These are phyloP conservation scores for Hirtodrosophila histrioides DNA, from an alignment of 2,888 invertebrate species.

Conservation along the genomic window DNA sequence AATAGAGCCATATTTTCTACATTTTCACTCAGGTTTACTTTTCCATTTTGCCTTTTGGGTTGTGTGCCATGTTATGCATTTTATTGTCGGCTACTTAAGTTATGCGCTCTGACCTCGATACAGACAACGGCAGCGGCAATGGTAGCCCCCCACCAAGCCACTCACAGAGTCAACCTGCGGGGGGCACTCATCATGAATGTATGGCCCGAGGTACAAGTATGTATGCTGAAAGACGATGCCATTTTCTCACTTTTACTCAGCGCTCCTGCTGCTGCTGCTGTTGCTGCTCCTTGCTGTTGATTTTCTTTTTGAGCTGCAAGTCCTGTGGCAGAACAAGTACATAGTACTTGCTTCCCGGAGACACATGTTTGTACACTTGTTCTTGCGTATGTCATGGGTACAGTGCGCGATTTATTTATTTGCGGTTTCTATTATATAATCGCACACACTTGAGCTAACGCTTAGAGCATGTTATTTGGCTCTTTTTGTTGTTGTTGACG, in stretches of 20 bases:
- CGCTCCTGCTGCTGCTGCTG: slow-evolving; percentile 21
- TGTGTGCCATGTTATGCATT: slow-evolving; percentile 70
- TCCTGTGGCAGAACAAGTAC: slow-evolving; percentile 24
- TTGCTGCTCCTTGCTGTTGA: slow-evolving; percentile 15
- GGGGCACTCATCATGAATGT: slow-evolving; percentile 52
- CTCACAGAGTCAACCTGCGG: slow-evolving; percentile 4
- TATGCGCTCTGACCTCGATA: slow-evolving; percentile 77
- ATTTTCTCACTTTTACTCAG: slow-evolving; percentile 33
- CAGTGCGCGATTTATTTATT: slow-evolving; percentile 68
- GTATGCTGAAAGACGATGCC: slow-evolving; percentile 29
- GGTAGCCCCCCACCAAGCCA: background rate
- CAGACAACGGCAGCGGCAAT: slow-evolving; percentile 44
- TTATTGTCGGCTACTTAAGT: slow-evolving; percentile 81
- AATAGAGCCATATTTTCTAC: slow-evolving; percentile 72
- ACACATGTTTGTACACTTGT: slow-evolving; percentile 47
- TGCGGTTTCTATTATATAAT: slow-evolving; percentile 69
- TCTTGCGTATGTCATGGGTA: slow-evolving; percentile 39
- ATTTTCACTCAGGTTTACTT: slow-evolving; percentile 63
- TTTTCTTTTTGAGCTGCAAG: slow-evolving; percentile 36
- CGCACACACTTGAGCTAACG: slow-evolving; percentile 51
- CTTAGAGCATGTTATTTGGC: slow-evolving; percentile 42
- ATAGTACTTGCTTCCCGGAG: slow-evolving; percentile 39
- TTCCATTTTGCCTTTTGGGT: slow-evolving; percentile 37
- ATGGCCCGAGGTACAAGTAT: slow-evolving; percentile 39
- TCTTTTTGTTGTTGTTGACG: slow-evolving; percentile 15